Conservation (phyloP, 2,888 invertebrate genomes). For the Ischnus inquisitorius region DNA sequence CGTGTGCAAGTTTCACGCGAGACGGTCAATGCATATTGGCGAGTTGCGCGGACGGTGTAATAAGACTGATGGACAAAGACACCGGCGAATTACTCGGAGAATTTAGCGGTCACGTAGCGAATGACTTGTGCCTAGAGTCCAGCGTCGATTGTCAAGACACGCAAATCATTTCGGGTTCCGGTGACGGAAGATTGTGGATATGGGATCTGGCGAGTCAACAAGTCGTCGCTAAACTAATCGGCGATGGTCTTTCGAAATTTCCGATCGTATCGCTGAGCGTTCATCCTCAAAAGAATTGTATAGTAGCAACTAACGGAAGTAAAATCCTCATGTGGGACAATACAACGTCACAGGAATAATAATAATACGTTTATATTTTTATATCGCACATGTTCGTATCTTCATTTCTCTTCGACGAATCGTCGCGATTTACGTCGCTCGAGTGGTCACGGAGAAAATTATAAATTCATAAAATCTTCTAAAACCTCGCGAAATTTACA, state of each 20-base stretch:
- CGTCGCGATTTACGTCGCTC: too few relatives aligned
- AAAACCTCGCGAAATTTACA: too few relatives aligned
- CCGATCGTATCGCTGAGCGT: constrained; percentile 89
- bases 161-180: constrained; percentile 95
- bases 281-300: constrained; percentile 91
- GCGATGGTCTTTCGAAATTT: constrained; percentile 81
- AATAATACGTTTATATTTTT: constrained; percentile 27
- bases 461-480: too few relatives aligned
- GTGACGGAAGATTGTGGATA: constrained; percentile 93
- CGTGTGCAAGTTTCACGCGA: constrained; percentile 93
- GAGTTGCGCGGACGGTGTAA: constrained; percentile 93
- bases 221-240: constrained; percentile 85
- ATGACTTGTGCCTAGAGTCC: constrained; percentile 95
- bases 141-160: constrained; percentile 94
- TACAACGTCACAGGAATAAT: constrained; percentile 37
- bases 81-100: constrained; percentile 92
- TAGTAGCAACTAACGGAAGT: constrained; percentile 92
- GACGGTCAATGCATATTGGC: constrained; percentile 97
- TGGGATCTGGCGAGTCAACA: constrained; percentile 96
- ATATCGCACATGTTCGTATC: not conserved
- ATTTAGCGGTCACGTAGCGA: constrained; percentile 93
- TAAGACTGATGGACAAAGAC: constrained; percentile 95
- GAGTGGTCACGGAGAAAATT: too few relatives aligned
- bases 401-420: not conserved
- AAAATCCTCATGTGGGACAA: constrained; percentile 90